phyloP scores from a whole-genome alignment of 2,888 invertebrate genomes.

The Volucella inanis region DNA sequence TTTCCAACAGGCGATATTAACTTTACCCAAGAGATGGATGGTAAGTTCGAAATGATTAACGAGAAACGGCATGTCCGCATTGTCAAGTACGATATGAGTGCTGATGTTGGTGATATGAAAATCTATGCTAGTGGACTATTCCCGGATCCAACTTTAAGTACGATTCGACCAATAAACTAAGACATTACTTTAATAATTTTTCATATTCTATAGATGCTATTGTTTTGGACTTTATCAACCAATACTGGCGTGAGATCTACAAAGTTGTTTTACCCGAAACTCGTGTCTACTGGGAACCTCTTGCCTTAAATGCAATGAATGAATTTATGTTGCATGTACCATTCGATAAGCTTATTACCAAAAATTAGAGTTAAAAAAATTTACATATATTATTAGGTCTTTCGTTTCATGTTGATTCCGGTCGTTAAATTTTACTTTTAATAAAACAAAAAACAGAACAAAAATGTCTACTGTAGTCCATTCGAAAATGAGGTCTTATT shows the following conservation, averaged over 20 bases:
- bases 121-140: slow-evolving; percentile 85
- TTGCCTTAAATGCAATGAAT: slow-evolving; percentile 79
- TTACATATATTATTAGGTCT: slow-evolving; percentile 16
- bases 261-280: slow-evolving; percentile 84
- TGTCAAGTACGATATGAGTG: slow-evolving; percentile 86
- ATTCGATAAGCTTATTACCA: slow-evolving; percentile 79
- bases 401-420: slow-evolving; percentile 15
- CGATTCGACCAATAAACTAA: slow-evolving; percentile 80
- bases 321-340: slow-evolving; percentile 81
- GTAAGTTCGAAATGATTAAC: slow-evolving; percentile 85
- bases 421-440: slow-evolving; percentile 18
- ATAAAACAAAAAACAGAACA: slow-evolving; percentile 18
- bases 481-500: neutral
- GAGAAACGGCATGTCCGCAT: slow-evolving; percentile 85
- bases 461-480: neutral
- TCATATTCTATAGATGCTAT: slow-evolving; percentile 77
- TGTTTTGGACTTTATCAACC: slow-evolving; percentile 84
- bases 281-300: slow-evolving; percentile 80
- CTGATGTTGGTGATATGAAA: slow-evolving; percentile 86
- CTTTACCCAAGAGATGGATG: slow-evolving; percentile 85
- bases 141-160: slow-evolving; percentile 87
- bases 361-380: slow-evolving; percentile 75
- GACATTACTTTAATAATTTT: slow-evolving; percentile 3
- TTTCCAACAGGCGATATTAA: slow-evolving; percentile 84
- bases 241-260: slow-evolving; percentile 85